A percentile compares a stretch with the other conserved stretches of the same genome.
Conservation (phyloP, 2,888 invertebrate species). For the Acrocera orbiculus region DNA sequence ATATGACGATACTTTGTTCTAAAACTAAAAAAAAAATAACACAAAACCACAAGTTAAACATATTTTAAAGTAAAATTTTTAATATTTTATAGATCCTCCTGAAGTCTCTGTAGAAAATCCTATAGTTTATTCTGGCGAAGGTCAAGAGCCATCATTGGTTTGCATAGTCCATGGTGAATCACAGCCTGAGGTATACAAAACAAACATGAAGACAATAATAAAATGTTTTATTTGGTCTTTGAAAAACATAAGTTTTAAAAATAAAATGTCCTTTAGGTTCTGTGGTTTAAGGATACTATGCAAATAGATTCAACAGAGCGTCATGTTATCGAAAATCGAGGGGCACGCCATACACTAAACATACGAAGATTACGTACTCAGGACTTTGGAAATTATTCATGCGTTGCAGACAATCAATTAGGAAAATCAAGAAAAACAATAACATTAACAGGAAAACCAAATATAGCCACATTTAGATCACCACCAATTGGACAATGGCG, state of each 20-base stretch:
- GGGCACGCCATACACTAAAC: slow-evolving; percentile 38
- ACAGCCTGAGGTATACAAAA: slow-evolving; percentile 35
- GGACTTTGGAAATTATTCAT: slow-evolving; percentile 43
- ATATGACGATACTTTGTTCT: no score
- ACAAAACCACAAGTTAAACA: no score
- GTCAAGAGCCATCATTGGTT: slow-evolving; percentile 38
- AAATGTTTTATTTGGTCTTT: background rate
- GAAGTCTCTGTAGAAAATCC: slow-evolving; percentile 30
- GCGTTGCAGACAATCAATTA: slow-evolving; percentile 40
- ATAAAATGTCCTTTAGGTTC: slow-evolving; percentile 33
- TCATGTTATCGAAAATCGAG: slow-evolving; percentile 38
- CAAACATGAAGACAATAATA: background rate
- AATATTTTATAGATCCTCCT: slow-evolving; percentile 13
- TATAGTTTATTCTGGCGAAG: slow-evolving; percentile 40
- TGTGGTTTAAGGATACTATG: slow-evolving; percentile 40
- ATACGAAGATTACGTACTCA: slow-evolving; percentile 37
- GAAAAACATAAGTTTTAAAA: no score
- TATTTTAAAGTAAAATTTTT: no score
- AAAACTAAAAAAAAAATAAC: no score
- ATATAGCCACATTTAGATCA: slow-evolving; percentile 37
- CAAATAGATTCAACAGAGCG: slow-evolving; percentile 38
- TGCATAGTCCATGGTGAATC: slow-evolving; percentile 42
- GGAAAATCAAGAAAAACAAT: slow-evolving; percentile 38
- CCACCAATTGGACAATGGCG: slow-evolving; percentile 35
- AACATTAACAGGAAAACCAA: slow-evolving; percentile 39